These are phyloP conservation scores for Macroteleia sp. DNA, from an alignment of 2,888 invertebrate species.

Conservation along the genomic window DNA sequence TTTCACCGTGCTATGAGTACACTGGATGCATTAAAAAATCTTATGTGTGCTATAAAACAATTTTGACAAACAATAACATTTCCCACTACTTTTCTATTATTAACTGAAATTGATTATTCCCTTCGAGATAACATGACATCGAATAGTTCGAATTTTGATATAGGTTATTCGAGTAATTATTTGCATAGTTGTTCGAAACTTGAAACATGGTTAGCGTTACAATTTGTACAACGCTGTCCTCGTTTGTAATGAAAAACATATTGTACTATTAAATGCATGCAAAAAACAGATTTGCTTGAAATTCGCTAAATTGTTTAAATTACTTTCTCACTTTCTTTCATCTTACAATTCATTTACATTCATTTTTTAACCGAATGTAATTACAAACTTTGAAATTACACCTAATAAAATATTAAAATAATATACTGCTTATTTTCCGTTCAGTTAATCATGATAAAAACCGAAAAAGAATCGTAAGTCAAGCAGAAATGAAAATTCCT, in stretches of 20 bases:
- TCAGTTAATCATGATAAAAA: constrained; percentile 2
- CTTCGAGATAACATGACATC: constrained; percentile 32
- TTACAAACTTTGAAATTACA: too few species aligned
- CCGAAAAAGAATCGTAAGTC: constrained; percentile 3
- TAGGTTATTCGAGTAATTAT: constrained; percentile 52
- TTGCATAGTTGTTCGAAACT: constrained; percentile 54
- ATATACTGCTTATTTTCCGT: too few species aligned
- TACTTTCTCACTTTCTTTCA: too few species aligned
- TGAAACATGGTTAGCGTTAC: constrained; percentile 46
- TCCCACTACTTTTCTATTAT: too few species aligned
- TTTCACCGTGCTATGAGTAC: too few species aligned
- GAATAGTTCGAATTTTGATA: constrained; percentile 53
- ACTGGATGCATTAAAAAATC: too few species aligned
- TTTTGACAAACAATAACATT: too few species aligned
- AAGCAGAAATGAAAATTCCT: constrained; percentile 14
- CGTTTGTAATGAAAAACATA: constrained; percentile 1
- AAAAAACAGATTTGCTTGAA: neutral
- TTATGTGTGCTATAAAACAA: too few species aligned
- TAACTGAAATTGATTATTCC: constrained; percentile 50
- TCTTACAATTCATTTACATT: too few species aligned
- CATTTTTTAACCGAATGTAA: too few species aligned
- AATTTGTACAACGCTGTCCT: constrained; percentile 40
- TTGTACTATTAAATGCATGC: neutral
- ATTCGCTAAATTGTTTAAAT: too few species aligned
- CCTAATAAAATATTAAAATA: too few species aligned